phyloP scores from a whole-genome alignment of 2,888 invertebrate species.

The Diogma glabrata region DNA sequence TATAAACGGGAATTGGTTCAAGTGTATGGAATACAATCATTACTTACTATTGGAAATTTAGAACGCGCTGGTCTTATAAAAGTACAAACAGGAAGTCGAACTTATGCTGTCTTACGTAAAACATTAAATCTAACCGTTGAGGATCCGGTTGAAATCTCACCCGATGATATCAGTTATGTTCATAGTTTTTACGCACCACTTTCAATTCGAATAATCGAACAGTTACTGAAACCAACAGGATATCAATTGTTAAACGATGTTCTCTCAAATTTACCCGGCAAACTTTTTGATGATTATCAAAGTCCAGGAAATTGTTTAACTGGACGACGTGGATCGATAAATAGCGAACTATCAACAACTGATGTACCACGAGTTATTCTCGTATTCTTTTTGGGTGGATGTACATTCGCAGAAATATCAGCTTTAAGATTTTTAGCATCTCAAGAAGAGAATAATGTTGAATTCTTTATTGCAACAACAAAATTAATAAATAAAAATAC shows the following conservation, averaged over 20 bases:
- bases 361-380: conserved; percentile 51
- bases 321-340: conserved; percentile 44
- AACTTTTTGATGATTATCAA: conserved; percentile 55
- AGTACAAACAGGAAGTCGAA: conserved; percentile 57
- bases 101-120: conserved; percentile 68
- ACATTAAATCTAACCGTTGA: conserved; percentile 77
- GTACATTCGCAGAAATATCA: conserved; percentile 88
- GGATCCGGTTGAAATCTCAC: conserved; percentile 71
- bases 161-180: conserved; percentile 81
- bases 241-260: conserved; percentile 73
- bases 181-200: conserved; percentile 91
- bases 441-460: conserved; percentile 71
- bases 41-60: conserved; percentile 71
- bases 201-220: conserved; percentile 74
- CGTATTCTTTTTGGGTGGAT: conserved; percentile 94
- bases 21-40: conserved; percentile 77
- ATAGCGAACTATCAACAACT: conserved; percentile 44
- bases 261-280: conserved; percentile 70
- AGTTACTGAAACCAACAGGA: conserved; percentile 60
- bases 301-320: conserved; percentile 43
- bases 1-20: conserved; percentile 64
- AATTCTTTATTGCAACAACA: conserved; percentile 83
- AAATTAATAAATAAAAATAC: conserved; percentile 83
- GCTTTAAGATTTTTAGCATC: conserved; percentile 61
- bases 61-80: conserved; percentile 77